Conservation (phyloP, 2,888 invertebrate species). For the Caenorhabditis plicata region DNA sequence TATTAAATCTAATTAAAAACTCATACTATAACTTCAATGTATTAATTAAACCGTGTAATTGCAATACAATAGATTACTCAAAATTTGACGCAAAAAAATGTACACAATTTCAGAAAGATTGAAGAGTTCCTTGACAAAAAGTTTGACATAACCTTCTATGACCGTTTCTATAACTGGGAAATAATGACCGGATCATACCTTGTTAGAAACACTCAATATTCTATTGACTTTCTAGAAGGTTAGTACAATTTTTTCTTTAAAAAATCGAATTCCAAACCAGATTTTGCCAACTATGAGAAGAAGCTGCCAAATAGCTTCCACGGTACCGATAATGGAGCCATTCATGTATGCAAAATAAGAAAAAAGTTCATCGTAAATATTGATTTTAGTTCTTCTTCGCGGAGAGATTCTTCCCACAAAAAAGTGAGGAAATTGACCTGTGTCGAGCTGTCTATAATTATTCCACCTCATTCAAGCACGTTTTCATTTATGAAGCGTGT, state of each 20-base stretch:
- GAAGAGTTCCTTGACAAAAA: conserved; percentile 22
- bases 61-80: no score
- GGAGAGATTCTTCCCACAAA: conserved; percentile 9
- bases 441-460: conserved; percentile 26
- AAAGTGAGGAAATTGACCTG: conserved; percentile 2
- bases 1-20: no score
- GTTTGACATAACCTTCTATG: conserved; percentile 26
- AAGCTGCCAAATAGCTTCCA: conserved; percentile 19
- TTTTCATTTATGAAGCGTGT: conserved; percentile 50
- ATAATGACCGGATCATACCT: conserved; percentile 29
- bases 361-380: no score
- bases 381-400: conserved; percentile 21
- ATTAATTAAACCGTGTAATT: no score
- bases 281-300: conserved; percentile 30
- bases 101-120: conserved; percentile 17
- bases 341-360: conserved; percentile 10
- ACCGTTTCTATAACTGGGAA: conserved; percentile 37
- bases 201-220: conserved; percentile 16
- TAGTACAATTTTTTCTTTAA: background rate
- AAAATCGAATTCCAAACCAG: conserved; percentile 3
- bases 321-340: conserved; percentile 34
- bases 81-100: no score
- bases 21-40: no score
- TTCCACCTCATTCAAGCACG: conserved; percentile 25
- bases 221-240: conserved; percentile 16